phyloP scores from a whole-genome alignment of 2,888 invertebrate species.

The Ochropleura plecta region DNA sequence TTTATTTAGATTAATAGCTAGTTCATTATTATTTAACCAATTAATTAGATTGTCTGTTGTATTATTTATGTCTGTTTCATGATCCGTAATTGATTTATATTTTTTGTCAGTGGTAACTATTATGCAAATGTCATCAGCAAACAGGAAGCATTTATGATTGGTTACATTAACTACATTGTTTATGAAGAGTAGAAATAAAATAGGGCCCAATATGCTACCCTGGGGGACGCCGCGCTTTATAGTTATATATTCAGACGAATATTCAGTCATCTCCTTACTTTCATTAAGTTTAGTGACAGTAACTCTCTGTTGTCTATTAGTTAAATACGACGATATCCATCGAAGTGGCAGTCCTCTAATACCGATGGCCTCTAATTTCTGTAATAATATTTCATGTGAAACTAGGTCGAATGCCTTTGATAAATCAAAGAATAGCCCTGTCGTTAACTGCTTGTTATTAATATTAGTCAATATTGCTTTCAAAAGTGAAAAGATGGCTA shows the following conservation, averaged over 20 bases:
- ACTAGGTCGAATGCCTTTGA: no score
- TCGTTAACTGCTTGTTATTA: no score
- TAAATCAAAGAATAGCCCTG: no score
- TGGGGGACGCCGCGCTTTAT: background rate
- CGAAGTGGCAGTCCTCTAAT: no score
- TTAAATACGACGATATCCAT: background rate
- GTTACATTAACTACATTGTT: background rate
- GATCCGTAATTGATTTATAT: background rate
- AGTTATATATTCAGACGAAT: background rate
- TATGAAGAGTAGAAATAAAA: background rate
- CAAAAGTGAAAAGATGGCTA: no score
- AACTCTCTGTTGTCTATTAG: background rate
- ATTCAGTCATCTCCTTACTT: background rate
- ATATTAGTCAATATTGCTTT: no score
- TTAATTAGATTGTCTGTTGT: background rate
- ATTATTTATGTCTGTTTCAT: background rate
- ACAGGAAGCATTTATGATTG: background rate
- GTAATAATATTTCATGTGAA: no score
- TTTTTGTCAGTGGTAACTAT: no score
- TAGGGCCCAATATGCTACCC: conserved; percentile 10
- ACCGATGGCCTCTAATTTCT: no score
- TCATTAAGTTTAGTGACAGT: background rate
- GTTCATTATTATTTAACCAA: background rate
- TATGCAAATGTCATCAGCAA: no score
- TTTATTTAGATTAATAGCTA: background rate